Percentiles rank a stretch among this genome's conserved stretches.
Conservation (phyloP, 1,140 invertebrate genomes). For the Ceratoteleas bidentatus region DNA sequence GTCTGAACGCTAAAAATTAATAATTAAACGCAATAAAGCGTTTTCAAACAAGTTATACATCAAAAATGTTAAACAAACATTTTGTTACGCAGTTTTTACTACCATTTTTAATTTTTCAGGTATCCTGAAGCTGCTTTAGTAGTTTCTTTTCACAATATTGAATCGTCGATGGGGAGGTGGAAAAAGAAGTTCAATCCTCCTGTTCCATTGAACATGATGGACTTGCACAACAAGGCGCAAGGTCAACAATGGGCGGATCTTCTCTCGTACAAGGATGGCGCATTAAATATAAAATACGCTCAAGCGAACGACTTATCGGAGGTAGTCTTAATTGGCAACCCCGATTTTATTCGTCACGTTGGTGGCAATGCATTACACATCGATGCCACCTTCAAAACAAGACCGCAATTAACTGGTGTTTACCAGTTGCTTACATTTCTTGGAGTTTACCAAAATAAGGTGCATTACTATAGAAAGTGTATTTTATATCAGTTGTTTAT, state of each 20-base stretch:
- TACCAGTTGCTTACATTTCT: neutral
- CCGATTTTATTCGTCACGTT: neutral
- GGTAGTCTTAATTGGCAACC: neutral
- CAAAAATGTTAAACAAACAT: too few species aligned
- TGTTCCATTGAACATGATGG: neutral
- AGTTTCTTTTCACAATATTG: neutral
- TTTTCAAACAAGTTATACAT: too few species aligned
- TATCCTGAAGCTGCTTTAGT: neutral
- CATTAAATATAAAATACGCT: neutral
- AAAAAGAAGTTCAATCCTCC: slow-evolving; percentile 10
- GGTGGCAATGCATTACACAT: neutral
- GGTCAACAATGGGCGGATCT: neutral
- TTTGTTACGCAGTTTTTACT: too few species aligned
- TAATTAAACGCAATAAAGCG: too few species aligned
- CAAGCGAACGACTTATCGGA: neutral
- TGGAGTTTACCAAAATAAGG: too few species aligned
- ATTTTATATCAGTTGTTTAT: too few species aligned
- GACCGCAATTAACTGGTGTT: neutral
- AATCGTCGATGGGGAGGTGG: neutral
- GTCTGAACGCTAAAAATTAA: too few species aligned
- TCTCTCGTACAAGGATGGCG: neutral
- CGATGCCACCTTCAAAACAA: slow-evolving; percentile 5
- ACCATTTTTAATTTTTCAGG: slow-evolving; percentile 1
- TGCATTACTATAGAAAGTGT: too few species aligned
- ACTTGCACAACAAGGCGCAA: neutral